Conservation (phyloP, 2,113 vertebrate genomes). For the Microtus montanus region DNA sequence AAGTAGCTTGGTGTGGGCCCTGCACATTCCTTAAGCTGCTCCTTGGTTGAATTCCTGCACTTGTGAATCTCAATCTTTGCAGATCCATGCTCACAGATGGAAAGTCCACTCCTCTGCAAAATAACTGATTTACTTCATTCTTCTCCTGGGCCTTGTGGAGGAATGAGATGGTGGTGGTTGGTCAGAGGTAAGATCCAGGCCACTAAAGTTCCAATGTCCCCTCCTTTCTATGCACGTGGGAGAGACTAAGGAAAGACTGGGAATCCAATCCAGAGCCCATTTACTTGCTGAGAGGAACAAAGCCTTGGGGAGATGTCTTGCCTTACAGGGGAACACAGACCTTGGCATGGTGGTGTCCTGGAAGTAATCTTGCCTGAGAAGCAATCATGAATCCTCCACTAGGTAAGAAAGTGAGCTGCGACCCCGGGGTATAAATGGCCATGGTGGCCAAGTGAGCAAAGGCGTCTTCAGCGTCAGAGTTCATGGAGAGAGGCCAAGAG, state of each 20-base stretch:
- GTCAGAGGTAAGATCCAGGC: not conserved
- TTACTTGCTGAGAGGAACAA: not conserved
- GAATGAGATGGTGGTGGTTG: not conserved
- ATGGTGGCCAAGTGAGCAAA: constrained; percentile 51
- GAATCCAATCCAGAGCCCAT: not conserved
- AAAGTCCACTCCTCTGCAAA: not conserved
- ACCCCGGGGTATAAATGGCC: not conserved
- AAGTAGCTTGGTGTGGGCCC: constrained; percentile 22
- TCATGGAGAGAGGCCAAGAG: constrained; percentile 8
- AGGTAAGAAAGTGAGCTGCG: constrained; percentile 1
- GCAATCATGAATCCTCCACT: not conserved
- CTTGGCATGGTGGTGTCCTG: not conserved
- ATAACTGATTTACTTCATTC: not conserved
- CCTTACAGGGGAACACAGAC: not conserved
- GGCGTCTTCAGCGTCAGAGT: constrained; percentile 42
- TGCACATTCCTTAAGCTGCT: not conserved
- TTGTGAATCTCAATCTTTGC: not conserved
- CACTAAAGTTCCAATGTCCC: not conserved
- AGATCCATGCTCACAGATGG: not conserved
- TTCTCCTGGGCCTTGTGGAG: not conserved
- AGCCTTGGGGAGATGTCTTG: not conserved
- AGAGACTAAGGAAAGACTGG: not conserved
- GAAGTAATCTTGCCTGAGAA: not conserved
- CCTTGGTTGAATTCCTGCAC: not conserved
- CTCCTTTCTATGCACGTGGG: not conserved